Conservation (phyloP, 2,888 invertebrate species). For the Cheilosia impressa region DNA sequence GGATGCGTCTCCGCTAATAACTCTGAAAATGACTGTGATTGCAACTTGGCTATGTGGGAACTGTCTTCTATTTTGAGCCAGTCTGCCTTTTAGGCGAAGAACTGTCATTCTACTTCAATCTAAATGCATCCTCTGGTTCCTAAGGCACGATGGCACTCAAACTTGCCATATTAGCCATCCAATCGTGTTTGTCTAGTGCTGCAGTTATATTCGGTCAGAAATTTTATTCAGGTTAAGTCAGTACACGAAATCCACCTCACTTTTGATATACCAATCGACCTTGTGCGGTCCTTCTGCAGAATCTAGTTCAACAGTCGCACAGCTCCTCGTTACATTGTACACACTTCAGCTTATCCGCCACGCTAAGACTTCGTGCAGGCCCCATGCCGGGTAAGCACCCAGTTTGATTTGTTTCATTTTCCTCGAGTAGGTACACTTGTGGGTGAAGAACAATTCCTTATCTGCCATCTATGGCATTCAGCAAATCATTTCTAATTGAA, state of each 20-base stretch:
- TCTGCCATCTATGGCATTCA: conserved; percentile 9
- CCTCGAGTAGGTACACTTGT: neutral
- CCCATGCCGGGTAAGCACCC: neutral
- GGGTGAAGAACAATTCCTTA: neutral
- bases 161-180: too few species aligned
- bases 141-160: too few species aligned
- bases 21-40: too few species aligned
- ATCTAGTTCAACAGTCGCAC: conserved; percentile 5
- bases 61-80: too few species aligned
- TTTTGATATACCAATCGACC: neutral
- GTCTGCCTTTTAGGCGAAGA: too few species aligned
- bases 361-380: neutral
- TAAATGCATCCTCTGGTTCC: too few species aligned
- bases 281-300: neutral
- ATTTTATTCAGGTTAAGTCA: too few species aligned
- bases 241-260: neutral
- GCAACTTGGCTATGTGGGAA: too few species aligned
- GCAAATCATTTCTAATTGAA: conserved; percentile 37
- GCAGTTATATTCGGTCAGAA: too few species aligned
- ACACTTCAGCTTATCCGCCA: neutral
- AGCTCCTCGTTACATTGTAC: neutral
- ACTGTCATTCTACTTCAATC: too few species aligned
- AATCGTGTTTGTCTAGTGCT: too few species aligned
- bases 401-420: conserved; percentile 7
- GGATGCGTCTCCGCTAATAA: too few species aligned